These are phyloP conservation scores for Ruditapes philippinarum DNA, from an alignment of 1,140 invertebrate genomes.

Conservation along the genomic window DNA sequence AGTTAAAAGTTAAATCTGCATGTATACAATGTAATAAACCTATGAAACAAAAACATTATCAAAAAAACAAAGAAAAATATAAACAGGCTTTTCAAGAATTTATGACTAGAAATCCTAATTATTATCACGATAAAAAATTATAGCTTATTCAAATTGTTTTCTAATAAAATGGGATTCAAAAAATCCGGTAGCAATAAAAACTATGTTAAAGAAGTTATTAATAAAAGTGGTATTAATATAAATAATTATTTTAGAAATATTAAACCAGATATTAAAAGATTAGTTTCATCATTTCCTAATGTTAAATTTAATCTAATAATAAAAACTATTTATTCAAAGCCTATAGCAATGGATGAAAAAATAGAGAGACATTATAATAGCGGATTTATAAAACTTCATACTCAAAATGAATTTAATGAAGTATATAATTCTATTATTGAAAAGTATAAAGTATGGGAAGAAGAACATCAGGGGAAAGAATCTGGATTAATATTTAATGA, in stretches of 20 bases:
- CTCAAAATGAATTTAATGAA: too few species aligned
- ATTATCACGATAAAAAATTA: too few species aligned
- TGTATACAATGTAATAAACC: conserved; percentile 57
- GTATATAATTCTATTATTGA: too few species aligned
- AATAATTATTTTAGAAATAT: background rate
- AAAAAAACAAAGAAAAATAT: too few species aligned
- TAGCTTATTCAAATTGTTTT: conserved; percentile 42
- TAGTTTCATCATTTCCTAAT: background rate
- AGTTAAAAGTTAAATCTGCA: conserved; percentile 38
- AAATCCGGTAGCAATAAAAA: too few species aligned
- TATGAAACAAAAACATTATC: conserved; percentile 27
- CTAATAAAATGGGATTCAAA: conserved; percentile 43
- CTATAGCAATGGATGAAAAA: too few species aligned
- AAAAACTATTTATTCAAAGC: background rate
- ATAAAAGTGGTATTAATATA: conserved; percentile 3
- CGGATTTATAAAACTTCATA: too few species aligned
- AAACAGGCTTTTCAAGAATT: conserved; percentile 66
- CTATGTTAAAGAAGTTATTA: conserved; percentile 17
- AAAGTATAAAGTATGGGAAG: too few species aligned
- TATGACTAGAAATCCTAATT: conserved; percentile 55
- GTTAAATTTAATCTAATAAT: too few species aligned
- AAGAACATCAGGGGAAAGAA: too few species aligned
- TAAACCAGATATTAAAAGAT: background rate
- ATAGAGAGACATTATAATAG: too few species aligned
- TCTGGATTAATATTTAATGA: too few species aligned